Percentiles rank a stretch among this genome's conserved stretches.
Evolutionary conservation across 1,140 invertebrate genomes (phyloP).

Genomic region (Belonocnema kinseyi): DNA sequence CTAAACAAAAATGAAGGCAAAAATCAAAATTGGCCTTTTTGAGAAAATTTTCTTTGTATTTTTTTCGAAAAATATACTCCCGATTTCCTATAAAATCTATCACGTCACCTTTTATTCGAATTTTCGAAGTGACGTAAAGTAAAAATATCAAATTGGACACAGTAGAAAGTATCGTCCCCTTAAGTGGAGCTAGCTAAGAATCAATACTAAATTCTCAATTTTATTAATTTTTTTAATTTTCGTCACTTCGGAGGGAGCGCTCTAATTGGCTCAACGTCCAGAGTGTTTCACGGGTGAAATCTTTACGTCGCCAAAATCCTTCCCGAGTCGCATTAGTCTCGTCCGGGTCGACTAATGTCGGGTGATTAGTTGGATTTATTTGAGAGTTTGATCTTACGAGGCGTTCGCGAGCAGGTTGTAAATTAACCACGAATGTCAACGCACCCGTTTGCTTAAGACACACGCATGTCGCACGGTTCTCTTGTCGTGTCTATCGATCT

Average conservation of each 20-base stretch:
- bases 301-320: slow-evolving; percentile 27
- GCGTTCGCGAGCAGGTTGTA: slow-evolving; percentile 20
- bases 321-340: slow-evolving; percentile 23
- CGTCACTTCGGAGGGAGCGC: not conserved
- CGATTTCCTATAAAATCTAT: too few species aligned
- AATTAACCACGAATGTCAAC: slow-evolving; percentile 28
- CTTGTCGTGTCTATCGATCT: slow-evolving; percentile 17
- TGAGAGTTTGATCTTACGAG: slow-evolving; percentile 29
- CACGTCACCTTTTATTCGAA: too few species aligned
- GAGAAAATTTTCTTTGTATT: too few species aligned
- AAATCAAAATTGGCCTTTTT: too few species aligned
- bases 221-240: not conserved
- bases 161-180: too few species aligned
- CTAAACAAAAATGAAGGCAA: too few species aligned
- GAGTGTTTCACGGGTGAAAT: slow-evolving; percentile 29
- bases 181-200: too few species aligned
- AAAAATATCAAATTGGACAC: too few species aligned
- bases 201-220: not conserved
- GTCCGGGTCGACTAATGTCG: slow-evolving; percentile 16
- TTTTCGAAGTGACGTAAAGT: too few species aligned
- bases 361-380: slow-evolving; percentile 31
- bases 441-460: slow-evolving; percentile 9
- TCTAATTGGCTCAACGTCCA: slow-evolving; percentile 19
- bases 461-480: not conserved
- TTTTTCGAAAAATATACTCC: too few species aligned